A percentile compares a stretch with the other conserved stretches of the same genome.
Evolutionary conservation across 2,113 vertebrate species (phyloP).

Genomic region (Erinaceus europaeus): DNA sequence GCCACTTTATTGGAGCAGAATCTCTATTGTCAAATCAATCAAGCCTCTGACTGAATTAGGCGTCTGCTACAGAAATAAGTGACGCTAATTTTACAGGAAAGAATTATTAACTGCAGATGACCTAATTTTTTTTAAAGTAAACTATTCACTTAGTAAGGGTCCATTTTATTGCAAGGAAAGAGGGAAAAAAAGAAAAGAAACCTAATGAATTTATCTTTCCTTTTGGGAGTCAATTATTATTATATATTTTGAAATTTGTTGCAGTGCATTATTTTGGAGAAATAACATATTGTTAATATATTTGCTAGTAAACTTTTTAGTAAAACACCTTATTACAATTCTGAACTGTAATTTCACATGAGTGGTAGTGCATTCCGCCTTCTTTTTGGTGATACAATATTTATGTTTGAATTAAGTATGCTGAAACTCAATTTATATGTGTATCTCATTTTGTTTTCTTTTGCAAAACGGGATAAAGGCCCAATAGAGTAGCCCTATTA

Average conservation of each 20-base stretch:
- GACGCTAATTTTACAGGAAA: conserved; percentile 69
- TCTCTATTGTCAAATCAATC: conserved; percentile 72
- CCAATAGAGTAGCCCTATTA: background rate
- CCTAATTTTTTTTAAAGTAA: conserved; percentile 49
- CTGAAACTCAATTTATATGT: background rate
- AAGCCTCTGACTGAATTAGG: conserved; percentile 70
- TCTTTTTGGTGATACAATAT: background rate
- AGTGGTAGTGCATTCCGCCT: background rate
- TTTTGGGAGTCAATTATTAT: background rate
- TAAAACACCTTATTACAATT: background rate
- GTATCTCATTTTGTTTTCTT: conserved; percentile 13
- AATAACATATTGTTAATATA: background rate
- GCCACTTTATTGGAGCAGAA: conserved; percentile 67
- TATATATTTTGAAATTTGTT: conserved; percentile 25
- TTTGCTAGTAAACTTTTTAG: conserved; percentile 5
- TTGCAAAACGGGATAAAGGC: background rate
- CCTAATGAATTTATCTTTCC: background rate
- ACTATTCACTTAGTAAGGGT: conserved; percentile 54
- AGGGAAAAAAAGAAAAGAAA: too few species aligned
- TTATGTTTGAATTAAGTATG: background rate
- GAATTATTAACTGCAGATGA: conserved; percentile 66
- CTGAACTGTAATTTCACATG: conserved; percentile 7
- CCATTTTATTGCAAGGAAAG: conserved; percentile 49
- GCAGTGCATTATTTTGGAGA: background rate
- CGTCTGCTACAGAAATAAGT: conserved; percentile 72